Evolutionary conservation across 2,797 vertebrate species (phyloP), one percentile per base, ranked within the genome.

Genomic region (Rhabdomys pumilio): DNA sequence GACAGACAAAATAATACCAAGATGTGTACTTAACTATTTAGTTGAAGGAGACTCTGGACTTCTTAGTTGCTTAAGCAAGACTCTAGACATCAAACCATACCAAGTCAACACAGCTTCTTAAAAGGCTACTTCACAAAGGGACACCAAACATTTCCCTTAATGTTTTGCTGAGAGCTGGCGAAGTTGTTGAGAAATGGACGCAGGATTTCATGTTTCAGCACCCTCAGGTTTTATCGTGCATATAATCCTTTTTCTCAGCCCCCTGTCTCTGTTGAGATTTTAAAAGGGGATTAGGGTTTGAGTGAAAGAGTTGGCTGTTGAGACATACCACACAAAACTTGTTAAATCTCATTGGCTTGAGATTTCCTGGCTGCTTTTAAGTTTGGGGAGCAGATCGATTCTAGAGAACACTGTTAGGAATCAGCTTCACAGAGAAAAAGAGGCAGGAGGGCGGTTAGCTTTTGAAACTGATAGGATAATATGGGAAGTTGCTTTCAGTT

Each of bases 311-410:
- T 47, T 41, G 90, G 92, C 59, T 34, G 41, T 85, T 92, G 69
- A 55, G 76, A 86, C 82, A 1, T 38, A 57, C 90, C 57, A 38
- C 79, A 82, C 53, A 20, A 79, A 82, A 82, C 79, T 93, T 81
- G 93, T 96, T 96, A 95, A 95, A 79, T 95, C 83, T 94, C 89
- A n/a, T 86, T 88, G 92, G 91, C 92, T 96, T 80, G 97, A 93
- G 93, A 88, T 91, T 73, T 95, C 93, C 77, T 89, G 85, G 79
- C 86, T 87, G 31, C 90, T 96, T 96, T 96, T 81, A 96, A 94
- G 89, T 91, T 94, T 83, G 59, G 89, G 97, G 87, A 89, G 82
- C 82, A 84, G 57, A 89, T 77, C 59, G 17, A 93, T 97, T 72
- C n/a, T 6, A 38, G 96, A 80, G 69, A 95, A 84, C 77, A 75